A percentile compares a stretch with the other conserved stretches of the same genome.
phyloP scores from a whole-genome alignment of 2,888 invertebrate species.

The Drosophila mimica region DNA sequence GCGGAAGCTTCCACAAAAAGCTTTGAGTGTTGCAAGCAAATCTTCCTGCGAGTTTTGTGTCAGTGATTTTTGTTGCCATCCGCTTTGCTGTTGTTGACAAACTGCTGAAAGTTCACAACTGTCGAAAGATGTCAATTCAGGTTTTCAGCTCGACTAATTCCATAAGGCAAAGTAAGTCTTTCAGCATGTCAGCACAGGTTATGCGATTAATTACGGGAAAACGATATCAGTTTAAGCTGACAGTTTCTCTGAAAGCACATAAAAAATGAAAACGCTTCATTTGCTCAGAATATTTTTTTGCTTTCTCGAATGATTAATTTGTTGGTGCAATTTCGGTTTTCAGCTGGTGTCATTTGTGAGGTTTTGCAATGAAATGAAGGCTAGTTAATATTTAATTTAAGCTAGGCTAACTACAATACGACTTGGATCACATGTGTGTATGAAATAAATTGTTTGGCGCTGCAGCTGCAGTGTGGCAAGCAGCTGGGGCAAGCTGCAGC shows the following conservation, averaged over 20 bases:
- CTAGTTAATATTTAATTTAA: conserved; percentile 70
- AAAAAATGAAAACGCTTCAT: not conserved
- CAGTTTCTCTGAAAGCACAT: conserved; percentile 4
- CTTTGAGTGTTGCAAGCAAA: not conserved
- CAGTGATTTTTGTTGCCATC: not conserved
- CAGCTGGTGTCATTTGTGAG: conserved; percentile 40
- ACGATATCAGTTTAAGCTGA: conserved; percentile 2
- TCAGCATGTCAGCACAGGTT: not conserved
- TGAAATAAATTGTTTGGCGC: conserved; percentile 60
- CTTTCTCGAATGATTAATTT: conserved; percentile 7
- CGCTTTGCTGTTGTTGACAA: not conserved
- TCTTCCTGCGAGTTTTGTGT: not conserved
- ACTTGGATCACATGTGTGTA: conserved; percentile 83
- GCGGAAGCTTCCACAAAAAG: not conserved
- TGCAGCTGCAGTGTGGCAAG: conserved; percentile 47
- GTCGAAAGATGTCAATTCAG: not conserved
- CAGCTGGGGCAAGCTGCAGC: conserved; percentile 36
- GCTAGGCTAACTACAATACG: conserved; percentile 81
- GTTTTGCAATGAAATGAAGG: conserved; percentile 42
- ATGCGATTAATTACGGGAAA: conserved; percentile 7
- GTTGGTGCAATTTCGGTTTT: conserved; percentile 13
- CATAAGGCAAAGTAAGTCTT: not conserved
- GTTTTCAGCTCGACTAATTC: conserved; percentile 1
- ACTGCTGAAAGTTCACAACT: not conserved
- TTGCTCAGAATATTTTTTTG: not conserved